Conservation (phyloP, 2,113 vertebrate genomes). For the Tapirus terrestris region DNA sequence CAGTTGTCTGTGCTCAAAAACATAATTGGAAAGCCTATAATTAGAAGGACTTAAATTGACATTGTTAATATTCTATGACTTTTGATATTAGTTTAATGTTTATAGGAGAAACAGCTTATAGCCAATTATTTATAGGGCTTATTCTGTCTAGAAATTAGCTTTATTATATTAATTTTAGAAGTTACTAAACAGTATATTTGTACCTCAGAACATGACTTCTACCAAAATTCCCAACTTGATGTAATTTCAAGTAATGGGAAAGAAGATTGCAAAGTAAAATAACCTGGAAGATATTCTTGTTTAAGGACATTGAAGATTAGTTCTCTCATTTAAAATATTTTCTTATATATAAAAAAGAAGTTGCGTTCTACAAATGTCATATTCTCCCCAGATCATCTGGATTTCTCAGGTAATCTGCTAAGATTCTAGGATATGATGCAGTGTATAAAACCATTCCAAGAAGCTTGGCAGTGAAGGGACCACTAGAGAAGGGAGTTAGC, state of each 20-base stretch:
- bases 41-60: constrained; percentile 8
- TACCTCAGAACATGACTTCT: not conserved
- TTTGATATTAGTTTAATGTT: constrained; percentile 43
- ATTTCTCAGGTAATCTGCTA: not conserved
- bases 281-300: not conserved
- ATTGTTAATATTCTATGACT: not conserved
- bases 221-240: not conserved
- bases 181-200: not conserved
- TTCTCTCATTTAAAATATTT: constrained; percentile 25
- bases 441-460: not conserved
- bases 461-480: not conserved
- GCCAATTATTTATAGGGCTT: not conserved
- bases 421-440: not conserved
- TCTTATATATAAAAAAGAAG: not conserved
- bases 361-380: constrained; percentile 26
- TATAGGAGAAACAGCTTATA: not conserved
- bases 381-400: not conserved
- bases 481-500: not conserved
- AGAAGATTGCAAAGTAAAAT: not conserved
- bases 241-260: not conserved
- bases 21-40: not conserved
- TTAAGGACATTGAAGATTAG: not conserved
- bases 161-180: constrained; percentile 14
- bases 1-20: not conserved
- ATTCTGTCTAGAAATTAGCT: constrained; percentile 21